A percentile compares a stretch with the other conserved stretches of the same genome.
phyloP scores from a whole-genome alignment of 2,113 vertebrate species.

The Anarrhichthys ocellatus region DNA sequence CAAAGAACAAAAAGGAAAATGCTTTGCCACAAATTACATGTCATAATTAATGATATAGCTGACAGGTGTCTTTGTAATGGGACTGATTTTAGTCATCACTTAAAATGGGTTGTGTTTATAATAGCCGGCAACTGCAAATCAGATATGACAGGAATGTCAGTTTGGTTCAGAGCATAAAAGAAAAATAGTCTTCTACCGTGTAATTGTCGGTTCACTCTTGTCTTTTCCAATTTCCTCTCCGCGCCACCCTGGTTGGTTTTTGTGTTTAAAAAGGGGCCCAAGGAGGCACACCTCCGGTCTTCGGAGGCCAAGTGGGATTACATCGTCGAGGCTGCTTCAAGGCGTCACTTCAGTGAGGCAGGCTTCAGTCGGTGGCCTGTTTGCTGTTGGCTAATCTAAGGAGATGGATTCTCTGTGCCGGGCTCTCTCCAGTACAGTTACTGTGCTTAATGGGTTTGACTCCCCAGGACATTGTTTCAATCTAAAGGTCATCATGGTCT shows the following conservation, averaged over 20 bases:
- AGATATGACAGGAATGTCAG: slow-evolving; percentile 29
- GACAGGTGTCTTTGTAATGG: slow-evolving; percentile 5
- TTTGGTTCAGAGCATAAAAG: slow-evolving; percentile 8
- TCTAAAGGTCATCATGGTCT: slow-evolving; percentile 73
- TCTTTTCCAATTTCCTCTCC: slow-evolving; percentile 29
- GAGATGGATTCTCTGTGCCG: slow-evolving; percentile 63
- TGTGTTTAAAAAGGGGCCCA: slow-evolving; percentile 2
- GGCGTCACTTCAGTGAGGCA: slow-evolving; percentile 38
- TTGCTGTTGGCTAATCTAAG: slow-evolving; percentile 64
- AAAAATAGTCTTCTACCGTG: not conserved
- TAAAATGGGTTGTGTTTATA: slow-evolving; percentile 4
- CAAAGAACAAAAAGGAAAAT: not conserved
- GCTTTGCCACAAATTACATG: not conserved
- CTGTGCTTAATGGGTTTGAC: slow-evolving; percentile 69
- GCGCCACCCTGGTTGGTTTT: not conserved
- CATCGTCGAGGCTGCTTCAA: slow-evolving; percentile 41
- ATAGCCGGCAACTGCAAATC: slow-evolving; percentile 17
- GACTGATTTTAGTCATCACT: not conserved
- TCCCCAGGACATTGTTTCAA: slow-evolving; percentile 72
- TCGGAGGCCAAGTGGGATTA: slow-evolving; percentile 59
- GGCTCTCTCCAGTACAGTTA: slow-evolving; percentile 41
- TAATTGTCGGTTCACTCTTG: slow-evolving; percentile 16
- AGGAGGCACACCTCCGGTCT: slow-evolving; percentile 20
- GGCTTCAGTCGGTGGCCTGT: slow-evolving; percentile 44
- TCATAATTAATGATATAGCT: not conserved